A percentile compares a stretch with the other conserved stretches of the same genome.
Conservation (phyloP, 2,888 invertebrate species). For the Aleiodes alternator region DNA sequence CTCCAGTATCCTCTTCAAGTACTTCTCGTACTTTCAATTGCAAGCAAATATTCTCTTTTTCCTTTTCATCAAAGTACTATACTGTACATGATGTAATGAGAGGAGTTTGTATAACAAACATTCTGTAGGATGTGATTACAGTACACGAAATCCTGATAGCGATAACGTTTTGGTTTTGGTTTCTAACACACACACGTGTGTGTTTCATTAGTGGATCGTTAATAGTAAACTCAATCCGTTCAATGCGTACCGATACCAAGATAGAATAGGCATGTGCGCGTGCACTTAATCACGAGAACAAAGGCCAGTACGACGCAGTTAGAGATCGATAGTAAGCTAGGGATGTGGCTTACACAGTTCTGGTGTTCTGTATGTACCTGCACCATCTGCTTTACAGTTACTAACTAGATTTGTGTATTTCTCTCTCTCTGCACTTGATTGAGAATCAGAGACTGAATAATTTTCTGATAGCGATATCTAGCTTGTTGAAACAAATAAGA, state of each 20-base stretch:
- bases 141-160: too few relatives aligned
- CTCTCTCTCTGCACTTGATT: neutral
- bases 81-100: too few relatives aligned
- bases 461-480: neutral
- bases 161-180: neutral
- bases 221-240: conserved; percentile 8
- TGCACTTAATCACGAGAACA: conserved; percentile 60
- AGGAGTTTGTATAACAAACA: too few relatives aligned
- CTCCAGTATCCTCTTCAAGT: neutral
- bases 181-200: neutral
- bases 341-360: conserved; percentile 8
- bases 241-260: conserved; percentile 8
- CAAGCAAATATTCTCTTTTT: neutral
- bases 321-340: conserved; percentile 46
- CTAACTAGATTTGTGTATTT: conserved; percentile 42
- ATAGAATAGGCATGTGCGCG: conserved; percentile 40
- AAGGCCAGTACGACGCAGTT: conserved; percentile 52
- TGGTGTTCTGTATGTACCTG: conserved; percentile 30
- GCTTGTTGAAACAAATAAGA: neutral
- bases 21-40: neutral
- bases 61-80: neutral
- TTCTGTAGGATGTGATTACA: neutral
- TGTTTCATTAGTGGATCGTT: conserved; percentile 26
- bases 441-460: conserved; percentile 10
- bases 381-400: conserved; percentile 25